Evolutionary conservation across 2,113 vertebrate genomes (phyloP), one percentile per base, ranked within the genome.

Genomic region (Tonatia bakeri): DNA sequence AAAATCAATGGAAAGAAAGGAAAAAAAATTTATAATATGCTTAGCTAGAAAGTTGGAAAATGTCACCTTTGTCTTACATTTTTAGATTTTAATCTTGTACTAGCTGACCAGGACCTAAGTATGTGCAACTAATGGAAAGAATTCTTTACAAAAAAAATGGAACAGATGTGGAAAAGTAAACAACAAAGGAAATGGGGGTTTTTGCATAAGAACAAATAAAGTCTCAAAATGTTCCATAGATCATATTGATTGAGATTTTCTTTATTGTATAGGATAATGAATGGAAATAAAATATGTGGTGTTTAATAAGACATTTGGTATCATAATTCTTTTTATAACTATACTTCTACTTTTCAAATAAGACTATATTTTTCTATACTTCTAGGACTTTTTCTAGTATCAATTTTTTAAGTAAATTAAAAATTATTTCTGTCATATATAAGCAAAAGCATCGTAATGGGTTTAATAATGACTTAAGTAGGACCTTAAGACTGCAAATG

Each of bases 71-170:
- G n/a, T 87, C 36, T 82, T 61, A 43, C 1, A 1, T 70, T 82
- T 91, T 61, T 77, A 54, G 28, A 81, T 91, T 77, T 94, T 84
- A 81, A 87, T 90, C 38, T 96, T 67, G n/a, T 69, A 36, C 12
- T 47, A 85, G 28, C 12, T 36, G 52, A 85, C 38, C 40, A 64
- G 33, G 52, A 79, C 36, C 38, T 85, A 73, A 40, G 14, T 79
- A 70, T 65, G 50, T 47, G 59, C 31, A 93, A 56, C 38, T 33
- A 77, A 6, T 10, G 1, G 45, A 69, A 94, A 94, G 52, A 92
- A 91, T 69, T 90, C 10, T 91, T 59, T 94, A 7, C 65, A 90
- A 82, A 76, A 82, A 76, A 94, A 82, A 87, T 17, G 45, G 33
- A 90, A 65, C 24, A 90, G 54, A 94, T 80, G 33, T 90, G 52